Percentiles rank a stretch among this genome's conserved stretches.
Conservation (phyloP, 2,888 invertebrate genomes). For the Platycnemis pennipes region DNA sequence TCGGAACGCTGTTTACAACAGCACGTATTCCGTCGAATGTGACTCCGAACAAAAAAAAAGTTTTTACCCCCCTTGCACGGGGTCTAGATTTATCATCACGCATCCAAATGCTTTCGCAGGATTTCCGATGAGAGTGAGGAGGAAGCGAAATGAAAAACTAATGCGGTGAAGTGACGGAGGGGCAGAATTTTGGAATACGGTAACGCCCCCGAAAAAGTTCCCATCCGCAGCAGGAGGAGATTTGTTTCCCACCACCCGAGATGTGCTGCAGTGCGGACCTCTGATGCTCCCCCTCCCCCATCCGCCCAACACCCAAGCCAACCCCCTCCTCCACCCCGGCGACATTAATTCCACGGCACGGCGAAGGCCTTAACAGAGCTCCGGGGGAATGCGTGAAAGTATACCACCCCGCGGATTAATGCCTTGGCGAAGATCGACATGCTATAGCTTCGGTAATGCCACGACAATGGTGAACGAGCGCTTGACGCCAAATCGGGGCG, state of each 20-base stretch:
- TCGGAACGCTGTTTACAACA: no score
- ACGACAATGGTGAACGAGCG: no score
- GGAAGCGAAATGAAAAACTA: background rate
- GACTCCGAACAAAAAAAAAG: background rate
- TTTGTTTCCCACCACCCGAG: background rate
- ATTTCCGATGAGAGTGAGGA: background rate
- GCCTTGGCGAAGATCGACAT: no score
- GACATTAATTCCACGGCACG: background rate
- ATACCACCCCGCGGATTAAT: background rate
- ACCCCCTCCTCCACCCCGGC: background rate
- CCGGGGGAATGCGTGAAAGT: background rate
- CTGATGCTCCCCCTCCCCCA: background rate
- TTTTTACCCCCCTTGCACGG: background rate
- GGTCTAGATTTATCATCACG: background rate
- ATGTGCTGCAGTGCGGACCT: conserved; percentile 1
- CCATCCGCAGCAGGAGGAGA: background rate
- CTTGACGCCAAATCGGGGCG: no score
- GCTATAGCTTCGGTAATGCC: no score
- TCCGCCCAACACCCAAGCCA: no score
- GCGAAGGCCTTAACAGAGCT: background rate
- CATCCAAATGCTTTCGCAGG: background rate
- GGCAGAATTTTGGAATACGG: no score
- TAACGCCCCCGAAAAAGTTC: background rate
- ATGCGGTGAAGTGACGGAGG: background rate
- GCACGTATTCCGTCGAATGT: no score